phyloP scores from a whole-genome alignment of 1,140 invertebrate genomes.

The Lepidurus arcticus region DNA sequence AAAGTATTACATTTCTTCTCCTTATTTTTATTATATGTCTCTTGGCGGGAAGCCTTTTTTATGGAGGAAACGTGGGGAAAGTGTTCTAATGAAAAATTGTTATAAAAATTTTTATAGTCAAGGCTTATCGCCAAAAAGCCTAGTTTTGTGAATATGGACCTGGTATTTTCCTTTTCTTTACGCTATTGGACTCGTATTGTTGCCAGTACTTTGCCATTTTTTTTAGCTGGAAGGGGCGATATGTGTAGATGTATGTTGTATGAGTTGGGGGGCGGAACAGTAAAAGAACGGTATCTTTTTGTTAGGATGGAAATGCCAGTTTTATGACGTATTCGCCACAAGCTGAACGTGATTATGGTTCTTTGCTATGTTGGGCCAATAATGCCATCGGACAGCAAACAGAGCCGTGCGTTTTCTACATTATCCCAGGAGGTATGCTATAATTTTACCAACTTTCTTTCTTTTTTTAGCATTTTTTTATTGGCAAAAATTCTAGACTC shows the following conservation, averaged over 20 bases:
- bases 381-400: constrained; percentile 61
- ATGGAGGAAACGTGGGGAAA: neutral
- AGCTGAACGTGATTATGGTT: constrained; percentile 80
- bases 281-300: neutral
- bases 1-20: neutral
- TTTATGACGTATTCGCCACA: constrained; percentile 75
- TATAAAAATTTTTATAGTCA: neutral
- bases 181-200: neutral
- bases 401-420: constrained; percentile 61
- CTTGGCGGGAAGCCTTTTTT: neutral
- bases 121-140: neutral
- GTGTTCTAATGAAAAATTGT: constrained; percentile 12
- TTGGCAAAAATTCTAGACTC: neutral
- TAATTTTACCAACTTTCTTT: neutral
- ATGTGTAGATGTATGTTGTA: neutral
- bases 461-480: neutral
- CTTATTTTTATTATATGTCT: neutral
- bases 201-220: neutral
- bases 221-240: neutral
- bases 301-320: constrained; percentile 47
- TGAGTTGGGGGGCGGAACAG: neutral
- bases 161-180: neutral
- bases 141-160: neutral
- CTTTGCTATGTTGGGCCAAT: constrained; percentile 65
- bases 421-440: constrained; percentile 58